phyloP scores from a whole-genome alignment of 2,113 vertebrate species.

The Setophaga petechia region DNA sequence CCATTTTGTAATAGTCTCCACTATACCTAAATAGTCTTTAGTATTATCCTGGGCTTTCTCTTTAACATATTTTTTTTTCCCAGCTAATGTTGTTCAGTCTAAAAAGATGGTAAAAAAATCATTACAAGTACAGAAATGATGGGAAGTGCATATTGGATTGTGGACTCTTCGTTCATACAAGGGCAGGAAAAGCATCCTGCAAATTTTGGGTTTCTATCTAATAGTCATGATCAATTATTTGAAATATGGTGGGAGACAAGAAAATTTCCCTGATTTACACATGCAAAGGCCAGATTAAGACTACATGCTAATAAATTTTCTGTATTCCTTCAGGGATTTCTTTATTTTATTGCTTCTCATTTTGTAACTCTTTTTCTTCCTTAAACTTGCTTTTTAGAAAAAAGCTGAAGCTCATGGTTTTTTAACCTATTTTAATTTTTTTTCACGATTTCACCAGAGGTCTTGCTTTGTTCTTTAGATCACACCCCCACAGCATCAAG shows the following conservation, averaged over 20 bases:
- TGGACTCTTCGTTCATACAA: neutral
- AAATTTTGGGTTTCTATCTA: neutral
- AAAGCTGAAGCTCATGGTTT: neutral
- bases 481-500: neutral
- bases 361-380: neutral
- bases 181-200: neutral
- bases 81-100: neutral
- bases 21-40: neutral
- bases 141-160: neutral
- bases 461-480: neutral
- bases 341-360: neutral
- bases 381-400: neutral
- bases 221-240: constrained; percentile 3
- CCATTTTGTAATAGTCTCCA: neutral
- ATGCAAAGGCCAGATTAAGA: neutral
- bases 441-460: neutral
- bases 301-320: neutral
- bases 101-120: constrained; percentile 5
- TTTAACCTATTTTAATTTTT: neutral
- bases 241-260: neutral
- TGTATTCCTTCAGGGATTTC: neutral
- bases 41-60: neutral
- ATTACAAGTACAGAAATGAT: neutral
- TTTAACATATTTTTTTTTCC: neutral
- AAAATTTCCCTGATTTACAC: neutral